Evolutionary conservation across 2,888 invertebrate genomes (phyloP).

Genomic region (Penaeus monodon): DNA sequence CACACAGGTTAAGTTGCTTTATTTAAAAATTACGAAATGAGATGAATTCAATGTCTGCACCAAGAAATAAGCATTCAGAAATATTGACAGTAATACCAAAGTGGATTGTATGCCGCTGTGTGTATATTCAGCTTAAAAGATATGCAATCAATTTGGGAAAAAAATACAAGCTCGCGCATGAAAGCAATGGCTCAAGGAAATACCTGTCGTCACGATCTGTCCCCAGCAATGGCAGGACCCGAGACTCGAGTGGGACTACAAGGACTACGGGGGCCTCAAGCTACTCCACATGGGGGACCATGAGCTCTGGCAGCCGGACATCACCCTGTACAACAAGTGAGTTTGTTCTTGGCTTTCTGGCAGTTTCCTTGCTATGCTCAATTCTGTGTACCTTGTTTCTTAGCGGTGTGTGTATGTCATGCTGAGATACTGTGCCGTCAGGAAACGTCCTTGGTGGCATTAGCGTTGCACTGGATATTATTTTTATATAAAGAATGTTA

Average conservation of each 20-base stretch:
- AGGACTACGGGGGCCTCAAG: slow-evolving; percentile 39
- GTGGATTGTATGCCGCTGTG: no score
- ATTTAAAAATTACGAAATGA: not conserved
- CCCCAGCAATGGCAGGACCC: slow-evolving; percentile 37
- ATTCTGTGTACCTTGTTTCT: not conserved
- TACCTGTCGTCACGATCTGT: not conserved
- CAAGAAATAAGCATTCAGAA: no score
- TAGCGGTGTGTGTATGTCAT: no score
- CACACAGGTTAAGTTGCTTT: not conserved
- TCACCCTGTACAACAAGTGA: slow-evolving; percentile 77
- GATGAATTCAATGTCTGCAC: not conserved
- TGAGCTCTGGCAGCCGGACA: slow-evolving; percentile 85
- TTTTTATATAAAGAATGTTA: no score
- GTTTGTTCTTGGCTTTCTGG: not conserved
- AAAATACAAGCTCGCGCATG: not conserved
- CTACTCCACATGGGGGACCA: slow-evolving; percentile 25
- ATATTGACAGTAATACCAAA: no score
- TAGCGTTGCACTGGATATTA: no score
- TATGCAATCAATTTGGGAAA: no score
- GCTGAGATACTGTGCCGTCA: no score
- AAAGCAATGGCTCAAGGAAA: not conserved
- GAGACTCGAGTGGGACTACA: slow-evolving; percentile 48
- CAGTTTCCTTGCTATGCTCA: not conserved
- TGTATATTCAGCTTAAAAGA: no score
- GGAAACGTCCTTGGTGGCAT: no score